Percentiles rank a stretch among this genome's conserved stretches.
Conservation (phyloP, 2,797 vertebrate genomes). For the Sebastes melanostomus region DNA sequence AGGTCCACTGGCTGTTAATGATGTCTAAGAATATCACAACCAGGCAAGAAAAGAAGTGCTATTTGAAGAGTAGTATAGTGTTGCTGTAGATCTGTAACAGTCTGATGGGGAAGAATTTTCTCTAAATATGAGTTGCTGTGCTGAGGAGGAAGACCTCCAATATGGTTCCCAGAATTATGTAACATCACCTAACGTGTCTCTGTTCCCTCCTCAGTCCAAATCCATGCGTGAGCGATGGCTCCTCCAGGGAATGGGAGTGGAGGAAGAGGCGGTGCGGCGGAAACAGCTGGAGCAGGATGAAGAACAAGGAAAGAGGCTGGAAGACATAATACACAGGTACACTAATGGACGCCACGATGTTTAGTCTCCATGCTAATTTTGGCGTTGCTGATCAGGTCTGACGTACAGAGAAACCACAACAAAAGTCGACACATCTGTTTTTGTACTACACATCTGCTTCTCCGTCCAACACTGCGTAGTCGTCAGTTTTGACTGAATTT, state of each 20-base stretch:
- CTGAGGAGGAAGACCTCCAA: background rate
- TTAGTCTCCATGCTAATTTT: background rate
- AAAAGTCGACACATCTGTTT: conserved; percentile 4
- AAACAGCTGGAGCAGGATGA: conserved; percentile 94
- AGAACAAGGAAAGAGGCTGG: conserved; percentile 89
- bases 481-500: background rate
- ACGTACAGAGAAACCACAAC: background rate
- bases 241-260: conserved; percentile 89
- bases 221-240: conserved; percentile 97
- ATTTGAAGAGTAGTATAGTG: background rate
- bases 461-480: background rate
- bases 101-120: background rate
- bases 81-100: background rate
- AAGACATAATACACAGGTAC: conserved; percentile 92
- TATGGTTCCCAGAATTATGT: background rate
- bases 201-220: conserved; percentile 88
- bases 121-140: background rate
- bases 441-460: conserved; percentile 6
- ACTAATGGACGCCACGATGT: background rate
- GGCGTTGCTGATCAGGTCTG: background rate
- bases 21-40: conserved; percentile 15
- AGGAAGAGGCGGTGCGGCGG: conserved; percentile 88
- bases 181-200: background rate
- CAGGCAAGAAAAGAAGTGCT: background rate
- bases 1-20: conserved; percentile 19